Base-by-base conservation (phyloP, 2,888 invertebrate genomes). In the Gibbula magus region DNA sequence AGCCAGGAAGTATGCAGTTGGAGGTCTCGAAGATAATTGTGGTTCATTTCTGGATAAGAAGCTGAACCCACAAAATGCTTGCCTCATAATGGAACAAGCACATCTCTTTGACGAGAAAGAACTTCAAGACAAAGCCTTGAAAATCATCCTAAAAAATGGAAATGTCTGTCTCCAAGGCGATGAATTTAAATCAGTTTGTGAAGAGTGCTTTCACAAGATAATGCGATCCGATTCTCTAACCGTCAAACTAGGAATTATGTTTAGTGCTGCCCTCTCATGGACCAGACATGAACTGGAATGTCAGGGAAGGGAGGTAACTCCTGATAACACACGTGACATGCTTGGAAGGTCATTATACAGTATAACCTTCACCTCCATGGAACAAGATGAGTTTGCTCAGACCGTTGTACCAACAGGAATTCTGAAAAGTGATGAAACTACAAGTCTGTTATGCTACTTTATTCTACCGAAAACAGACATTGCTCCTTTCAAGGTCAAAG, bases 41-140 rank as follows among this genome's bases (percentile, higher is more conserved):
- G 20, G 18, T 16, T 16, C n/a, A 16, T 70, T 35, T 35, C 45
- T 70, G 45, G 70, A 70, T 35, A 32, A 29, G 13, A 35, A 29
- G 32, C 25, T 70, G 39, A 70, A 29, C 4, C 32, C 70, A 70
- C n/a, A 25, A 35, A 70, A 70, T 35, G 45, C 70, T 1, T 70
- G 70, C n/a, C 20, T 45, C 39, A 70, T 70, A 13, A 13, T 70
- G 70, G 70, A 70, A 39, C 39, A 70, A 45, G 70, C 70, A 13
- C 35, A 70, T 2, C 13, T 39, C 20, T 70, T 20, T n/a, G 45
- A 45, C 10, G 45, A 45, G 45, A 10, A 45, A 45, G 45, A 45
- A 10, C 45, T 45, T 45, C 45, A 32, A 32, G 45, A 70, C 20
- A 70, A n/a, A n/a, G 70, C 70, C 18, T n/a, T 70, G 70, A 20